Evolutionary conservation across 2,797 vertebrate species (phyloP), one percentile per base, ranked within the genome.

Genomic region (Pangasius mekongensis): DNA sequence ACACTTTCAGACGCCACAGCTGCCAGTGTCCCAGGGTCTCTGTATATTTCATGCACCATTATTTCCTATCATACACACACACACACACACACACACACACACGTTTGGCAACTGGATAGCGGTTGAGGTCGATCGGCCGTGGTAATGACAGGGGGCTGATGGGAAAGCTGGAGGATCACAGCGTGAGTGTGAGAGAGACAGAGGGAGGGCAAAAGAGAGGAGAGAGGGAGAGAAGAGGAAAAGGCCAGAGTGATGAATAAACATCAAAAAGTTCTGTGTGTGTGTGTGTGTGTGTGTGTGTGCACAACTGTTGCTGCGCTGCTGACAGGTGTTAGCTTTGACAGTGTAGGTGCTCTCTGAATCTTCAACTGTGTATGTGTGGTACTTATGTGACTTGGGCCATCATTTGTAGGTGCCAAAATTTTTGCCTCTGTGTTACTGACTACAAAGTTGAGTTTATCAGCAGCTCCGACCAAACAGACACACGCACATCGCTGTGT

Each of bases 111-210:
- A 91, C 92, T 93, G 94, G 93, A 91, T 87, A 91, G 91, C 89
- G 90, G 84, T 90, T 89, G 91, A 89, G 91, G 86, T 90, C 83
- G 80, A 84, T 92, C 91, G 92, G 92, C 93, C 82, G 49, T 92
- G 91, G 92, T 94, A 94, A 95, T 93, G 92, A 92, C 92, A 92
- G 91, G 78, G 88, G 90, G 87, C 84, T 91, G 93, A 93, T 93
- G 93, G 91, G 90, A 92, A 92, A 85, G 91, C 92, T 91, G 93
- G 93, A 93, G 91, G 92, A 92, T 93, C 91, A 90, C 92, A n/a
- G 84, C 87, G 89, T 92, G 91, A 92, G 83, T 69, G 58, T 33
- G 82, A 54, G 71, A 86, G 56, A 84, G 80, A 49, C 2, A 16
- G 64, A 36, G 43, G 58, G 83, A 82, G 66, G n/a, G 60, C 4